Evolutionary conservation across 2,888 invertebrate genomes (phyloP).

Genomic region (Rhopalosiphum nymphaeae): DNA sequence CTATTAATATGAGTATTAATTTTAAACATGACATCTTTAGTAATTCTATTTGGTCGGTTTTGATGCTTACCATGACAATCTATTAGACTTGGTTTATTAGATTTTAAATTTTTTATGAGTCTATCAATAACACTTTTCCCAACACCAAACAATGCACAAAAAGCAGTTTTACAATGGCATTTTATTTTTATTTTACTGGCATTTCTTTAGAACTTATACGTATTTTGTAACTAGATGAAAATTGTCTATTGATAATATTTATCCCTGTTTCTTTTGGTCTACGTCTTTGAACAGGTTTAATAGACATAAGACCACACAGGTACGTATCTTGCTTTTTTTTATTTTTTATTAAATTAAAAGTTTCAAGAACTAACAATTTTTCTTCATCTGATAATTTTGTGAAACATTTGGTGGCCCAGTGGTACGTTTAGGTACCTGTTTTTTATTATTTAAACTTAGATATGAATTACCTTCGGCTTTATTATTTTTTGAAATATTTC

Average conservation of each 20-base stretch:
- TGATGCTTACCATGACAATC: conserved; percentile 55
- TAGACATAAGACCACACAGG: too few species aligned
- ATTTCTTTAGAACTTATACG: neutral
- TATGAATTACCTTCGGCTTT: neutral
- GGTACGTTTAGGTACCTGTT: conserved; percentile 10
- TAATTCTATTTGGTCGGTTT: conserved; percentile 35
- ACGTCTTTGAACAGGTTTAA: conserved; percentile 4
- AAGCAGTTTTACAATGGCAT: conserved; percentile 34
- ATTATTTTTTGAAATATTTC: neutral
- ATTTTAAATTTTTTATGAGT: neutral
- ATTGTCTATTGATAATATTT: conserved; percentile 14
- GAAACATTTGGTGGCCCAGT: conserved; percentile 24
- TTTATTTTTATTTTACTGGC: too few species aligned
- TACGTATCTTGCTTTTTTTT: conserved; percentile 9
- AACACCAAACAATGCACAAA: conserved; percentile 27
- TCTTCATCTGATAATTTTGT: neutral
- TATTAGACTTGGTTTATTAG: conserved; percentile 3
- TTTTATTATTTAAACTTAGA: conserved; percentile 16
- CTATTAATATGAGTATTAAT: conserved; percentile 47
- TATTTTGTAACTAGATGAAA: neutral
- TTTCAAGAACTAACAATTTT: conserved; percentile 22
- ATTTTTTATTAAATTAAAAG: conserved; percentile 9
- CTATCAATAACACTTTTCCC: conserved; percentile 20
- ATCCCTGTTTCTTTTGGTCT: conserved; percentile 11
- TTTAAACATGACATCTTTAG: conserved; percentile 41